Conservation (phyloP, 1,140 invertebrate genomes). For the Zaprionus kolodkinae region DNA sequence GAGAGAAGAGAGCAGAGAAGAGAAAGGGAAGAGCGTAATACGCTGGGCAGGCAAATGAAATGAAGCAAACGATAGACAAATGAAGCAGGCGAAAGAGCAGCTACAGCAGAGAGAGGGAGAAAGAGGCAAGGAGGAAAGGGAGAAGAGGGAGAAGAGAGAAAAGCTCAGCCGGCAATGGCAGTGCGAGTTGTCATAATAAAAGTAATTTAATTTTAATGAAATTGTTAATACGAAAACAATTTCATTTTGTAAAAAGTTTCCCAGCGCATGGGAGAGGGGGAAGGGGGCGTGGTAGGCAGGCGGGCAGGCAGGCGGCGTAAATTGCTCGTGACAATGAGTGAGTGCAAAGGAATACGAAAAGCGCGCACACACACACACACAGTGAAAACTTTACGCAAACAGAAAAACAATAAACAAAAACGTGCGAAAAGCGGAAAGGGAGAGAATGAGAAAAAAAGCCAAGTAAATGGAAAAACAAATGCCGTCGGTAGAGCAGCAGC, state of each 20-base stretch:
- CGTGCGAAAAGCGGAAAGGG: slow-evolving; percentile 49
- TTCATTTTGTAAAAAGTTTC: slow-evolving; percentile 83
- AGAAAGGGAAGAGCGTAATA: background rate
- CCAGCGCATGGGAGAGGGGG: slow-evolving; percentile 3
- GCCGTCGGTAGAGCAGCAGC: slow-evolving; percentile 21
- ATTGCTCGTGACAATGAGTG: slow-evolving; percentile 80
- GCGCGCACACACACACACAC: slow-evolving; percentile 32
- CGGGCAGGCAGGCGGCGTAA: slow-evolving; percentile 48
- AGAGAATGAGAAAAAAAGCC: slow-evolving; percentile 31
- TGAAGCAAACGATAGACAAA: slow-evolving; percentile 48
- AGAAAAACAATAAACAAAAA: slow-evolving; percentile 53
- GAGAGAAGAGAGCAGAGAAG: background rate
- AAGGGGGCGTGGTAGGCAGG: background rate
- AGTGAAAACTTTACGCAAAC: slow-evolving; percentile 31
- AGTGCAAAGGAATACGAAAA: slow-evolving; percentile 59
- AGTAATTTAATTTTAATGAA: slow-evolving; percentile 83
- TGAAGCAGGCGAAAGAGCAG: slow-evolving; percentile 26
- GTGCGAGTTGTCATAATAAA: slow-evolving; percentile 68
- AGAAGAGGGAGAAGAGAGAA: slow-evolving; percentile 4
- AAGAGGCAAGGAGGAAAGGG: background rate
- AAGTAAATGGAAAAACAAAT: too few relatives aligned
- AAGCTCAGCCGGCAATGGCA: slow-evolving; percentile 38
- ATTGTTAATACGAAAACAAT: slow-evolving; percentile 83
- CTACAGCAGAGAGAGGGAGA: background rate
- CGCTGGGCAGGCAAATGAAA: slow-evolving; percentile 43